Base-by-base conservation (phyloP, 2,797 vertebrate genomes). In the Amniataba percoides region DNA sequence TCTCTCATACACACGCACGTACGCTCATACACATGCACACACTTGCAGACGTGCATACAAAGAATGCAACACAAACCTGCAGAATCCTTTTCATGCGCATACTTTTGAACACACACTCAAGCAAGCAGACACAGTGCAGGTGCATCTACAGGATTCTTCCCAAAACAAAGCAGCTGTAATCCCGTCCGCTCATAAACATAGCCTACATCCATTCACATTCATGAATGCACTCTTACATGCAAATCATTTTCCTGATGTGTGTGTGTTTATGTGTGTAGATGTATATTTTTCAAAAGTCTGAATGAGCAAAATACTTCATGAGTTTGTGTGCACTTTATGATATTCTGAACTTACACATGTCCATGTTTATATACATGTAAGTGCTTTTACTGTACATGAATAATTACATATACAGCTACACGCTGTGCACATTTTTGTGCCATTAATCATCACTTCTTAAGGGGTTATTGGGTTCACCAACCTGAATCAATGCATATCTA, bases 41-140 rank as follows among this genome's bases (percentile, higher is more conserved):
- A 23, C 13, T 25, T 6, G 52, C 62, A 61, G 31, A 53, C 49
- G 40, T 69, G 48, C 18, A 72, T 51, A 69, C 34, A 83, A 53
- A 63, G 46, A 84, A 57, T 68, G 4, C 42, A 31, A 77, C 42
- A 88, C 66, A 89, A 65, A 23, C 61, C 73, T n/a, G 34, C 19
- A 59, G 57, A 71, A 66, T 60, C 21, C 27, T 65, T 78, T 70
- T 58, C 62, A 67, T 70, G 60, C 52, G 89, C 62, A 81, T 58
- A 16, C 43, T 55, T 74, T 64, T 76, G 43, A 73, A 72, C 18
- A 36, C 14, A 68, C 42, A 83, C 62, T 76, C 69, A 72, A 72
- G 39, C 34, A 34, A 55, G 10, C 31, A 60, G 63, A 77, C 19
- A 82, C 73, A 70, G 59, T 60, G 23, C 71, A 77, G 70, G 39